These are phyloP conservation scores for Melanargia galathea DNA, from an alignment of 2,888 invertebrate genomes.

Conservation along the genomic window DNA sequence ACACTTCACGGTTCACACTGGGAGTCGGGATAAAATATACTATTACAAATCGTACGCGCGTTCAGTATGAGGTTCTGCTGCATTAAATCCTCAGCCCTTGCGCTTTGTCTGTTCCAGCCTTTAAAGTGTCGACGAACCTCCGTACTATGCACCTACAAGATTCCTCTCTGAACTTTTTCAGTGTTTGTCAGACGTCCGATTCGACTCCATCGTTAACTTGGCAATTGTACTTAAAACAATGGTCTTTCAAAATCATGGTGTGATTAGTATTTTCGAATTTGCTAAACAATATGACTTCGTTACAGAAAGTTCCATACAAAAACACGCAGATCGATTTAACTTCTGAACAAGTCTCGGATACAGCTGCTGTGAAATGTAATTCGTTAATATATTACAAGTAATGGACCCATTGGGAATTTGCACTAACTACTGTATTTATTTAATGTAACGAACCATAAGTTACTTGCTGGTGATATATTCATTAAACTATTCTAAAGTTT, in stretches of 20 bases:
- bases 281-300: conserved; percentile 41
- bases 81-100: not conserved
- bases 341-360: not conserved
- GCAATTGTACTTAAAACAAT: conserved; percentile 38
- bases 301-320: not conserved
- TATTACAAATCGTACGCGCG: not conserved
- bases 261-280: conserved; percentile 45
- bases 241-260: conserved; percentile 33
- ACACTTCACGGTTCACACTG: too few species aligned
- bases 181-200: conserved; percentile 54
- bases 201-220: conserved; percentile 35
- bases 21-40: too few species aligned
- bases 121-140: conserved; percentile 65
- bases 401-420: too few species aligned
- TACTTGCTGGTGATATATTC: too few species aligned
- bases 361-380: too few species aligned
- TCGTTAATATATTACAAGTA: too few species aligned
- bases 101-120: not conserved
- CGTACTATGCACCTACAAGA: conserved; percentile 44
- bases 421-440: too few species aligned
- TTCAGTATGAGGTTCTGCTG: not conserved
- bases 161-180: conserved; percentile 56
- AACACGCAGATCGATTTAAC: conserved; percentile 8
- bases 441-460: too few species aligned
- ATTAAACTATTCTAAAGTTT: too few species aligned